A percentile compares a stretch with the other conserved stretches of the same genome.
Conservation (phyloP, 2,113 vertebrate species). For the Microcebus ravelobensis region DNA sequence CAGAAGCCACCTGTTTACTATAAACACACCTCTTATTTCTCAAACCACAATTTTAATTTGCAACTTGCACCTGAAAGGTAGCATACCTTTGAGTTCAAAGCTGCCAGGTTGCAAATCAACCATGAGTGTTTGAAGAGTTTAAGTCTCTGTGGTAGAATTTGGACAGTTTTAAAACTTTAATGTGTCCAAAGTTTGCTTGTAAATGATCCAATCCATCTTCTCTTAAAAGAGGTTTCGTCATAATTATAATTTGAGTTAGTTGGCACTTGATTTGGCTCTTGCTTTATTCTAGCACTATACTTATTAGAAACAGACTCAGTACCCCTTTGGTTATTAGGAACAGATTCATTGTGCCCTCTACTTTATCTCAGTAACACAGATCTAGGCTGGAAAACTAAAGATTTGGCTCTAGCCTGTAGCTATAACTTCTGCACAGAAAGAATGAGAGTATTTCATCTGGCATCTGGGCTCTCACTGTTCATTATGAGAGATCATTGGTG, state of each 20-base stretch:
- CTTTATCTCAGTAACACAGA: conserved; percentile 69
- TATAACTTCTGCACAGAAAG: conserved; percentile 63
- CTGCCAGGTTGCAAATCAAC: conserved; percentile 64
- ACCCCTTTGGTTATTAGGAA: conserved; percentile 77
- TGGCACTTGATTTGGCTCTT: conserved; percentile 68
- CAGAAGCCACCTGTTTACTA: conserved; percentile 85
- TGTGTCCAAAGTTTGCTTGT: conserved; percentile 72
- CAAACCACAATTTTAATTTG: conserved; percentile 75
- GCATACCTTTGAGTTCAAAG: conserved; percentile 42
- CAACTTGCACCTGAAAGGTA: conserved; percentile 72
- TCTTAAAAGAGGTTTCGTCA: conserved; percentile 48
- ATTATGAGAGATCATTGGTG: conserved; percentile 65
- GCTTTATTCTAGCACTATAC: conserved; percentile 63
- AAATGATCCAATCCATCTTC: conserved; percentile 73
- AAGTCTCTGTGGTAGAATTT: conserved; percentile 69
- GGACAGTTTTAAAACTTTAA: conserved; percentile 74
- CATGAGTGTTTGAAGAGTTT: conserved; percentile 52
- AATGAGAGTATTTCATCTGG: conserved; percentile 56
- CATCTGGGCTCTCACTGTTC: conserved; percentile 51
- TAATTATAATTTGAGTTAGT: conserved; percentile 72
- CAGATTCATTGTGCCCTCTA: conserved; percentile 74
- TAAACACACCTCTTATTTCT: conserved; percentile 80
- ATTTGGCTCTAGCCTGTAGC: conserved; percentile 65
- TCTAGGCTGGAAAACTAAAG: conserved; percentile 33
- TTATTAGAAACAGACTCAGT: conserved; percentile 80